phyloP scores from a whole-genome alignment of 1,140 invertebrate species.

The Chymomyza costata region DNA sequence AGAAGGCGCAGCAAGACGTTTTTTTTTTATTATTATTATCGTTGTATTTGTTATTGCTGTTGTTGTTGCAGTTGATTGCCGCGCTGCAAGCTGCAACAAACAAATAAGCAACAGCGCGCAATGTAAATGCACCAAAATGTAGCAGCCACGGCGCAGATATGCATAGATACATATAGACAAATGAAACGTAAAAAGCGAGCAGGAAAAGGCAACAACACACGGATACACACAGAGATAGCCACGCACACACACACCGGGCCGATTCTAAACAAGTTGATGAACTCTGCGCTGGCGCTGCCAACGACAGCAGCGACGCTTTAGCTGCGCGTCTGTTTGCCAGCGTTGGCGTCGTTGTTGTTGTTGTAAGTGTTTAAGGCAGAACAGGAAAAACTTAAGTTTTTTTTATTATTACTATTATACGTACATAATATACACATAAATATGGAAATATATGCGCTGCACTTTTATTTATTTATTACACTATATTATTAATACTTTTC shows the following conservation, averaged over 20 bases:
- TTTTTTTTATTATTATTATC: slow-evolving; percentile 27
- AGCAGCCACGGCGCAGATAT: slow-evolving; percentile 25
- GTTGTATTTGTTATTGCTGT: slow-evolving; percentile 10
- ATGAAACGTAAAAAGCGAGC: slow-evolving; percentile 41
- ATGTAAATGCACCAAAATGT: slow-evolving; percentile 61
- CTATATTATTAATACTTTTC: slow-evolving; percentile 68
- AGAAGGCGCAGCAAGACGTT: slow-evolving; percentile 32
- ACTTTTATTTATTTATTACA: slow-evolving; percentile 52
- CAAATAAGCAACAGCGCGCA: slow-evolving; percentile 41
- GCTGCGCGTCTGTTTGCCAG: slow-evolving; percentile 2
- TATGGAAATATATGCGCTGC: slow-evolving; percentile 29
- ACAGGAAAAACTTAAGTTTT: slow-evolving; percentile 28
- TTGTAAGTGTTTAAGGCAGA: slow-evolving; percentile 16
- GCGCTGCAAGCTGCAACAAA: slow-evolving; percentile 42
- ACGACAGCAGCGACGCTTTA: slow-evolving; percentile 18
- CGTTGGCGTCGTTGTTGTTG: slow-evolving; percentile 28
- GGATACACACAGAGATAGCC: slow-evolving; percentile 34
- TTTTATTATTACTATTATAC: slow-evolving; percentile 18
- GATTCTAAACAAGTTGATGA: slow-evolving; percentile 72
- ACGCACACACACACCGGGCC: slow-evolving; percentile 52
- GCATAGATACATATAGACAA: slow-evolving; percentile 40
- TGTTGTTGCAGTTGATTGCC: slow-evolving; percentile 24
- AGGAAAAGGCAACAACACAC: slow-evolving; percentile 54
- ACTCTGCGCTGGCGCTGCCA: slow-evolving; percentile 41
- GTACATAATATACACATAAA: slow-evolving; percentile 37